These are phyloP conservation scores for Aplysina aerophoba DNA, from an alignment of 37 sponge, comb jelly and placozoan genomes.

Conservation along the genomic window DNA sequence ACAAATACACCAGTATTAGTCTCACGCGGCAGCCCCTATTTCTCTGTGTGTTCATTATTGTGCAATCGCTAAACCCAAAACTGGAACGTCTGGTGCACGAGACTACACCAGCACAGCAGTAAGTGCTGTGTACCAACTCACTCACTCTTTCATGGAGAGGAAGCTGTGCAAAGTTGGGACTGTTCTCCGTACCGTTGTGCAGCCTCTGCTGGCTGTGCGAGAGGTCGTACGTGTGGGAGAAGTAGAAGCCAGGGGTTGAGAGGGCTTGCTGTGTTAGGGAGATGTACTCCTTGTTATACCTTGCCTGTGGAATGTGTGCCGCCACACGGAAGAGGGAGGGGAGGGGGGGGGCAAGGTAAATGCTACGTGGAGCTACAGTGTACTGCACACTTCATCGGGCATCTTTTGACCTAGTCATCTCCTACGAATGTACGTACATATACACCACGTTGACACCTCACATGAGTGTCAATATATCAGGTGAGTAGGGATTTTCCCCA, in stretches of 20 bases:
- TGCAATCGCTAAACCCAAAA: no score
- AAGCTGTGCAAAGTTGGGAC: conserved; percentile 55
- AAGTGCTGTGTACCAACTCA: no score
- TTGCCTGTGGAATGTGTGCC: conserved; percentile 37
- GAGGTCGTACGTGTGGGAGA: conserved; percentile 82
- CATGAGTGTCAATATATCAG: no score
- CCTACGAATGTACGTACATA: neutral
- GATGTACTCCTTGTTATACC: conserved; percentile 67
- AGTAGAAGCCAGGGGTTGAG: conserved; percentile 88
- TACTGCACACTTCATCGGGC: no score
- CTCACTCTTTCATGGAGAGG: conserved; percentile 71
- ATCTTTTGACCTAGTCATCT: neutral
- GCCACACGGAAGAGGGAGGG: neutral
- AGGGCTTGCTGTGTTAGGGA: conserved; percentile 76
- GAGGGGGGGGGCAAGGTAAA: no score
- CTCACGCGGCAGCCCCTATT: no score
- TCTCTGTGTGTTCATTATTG: no score
- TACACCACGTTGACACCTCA: neutral
- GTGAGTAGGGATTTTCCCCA: no score
- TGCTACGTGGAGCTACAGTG: no score
- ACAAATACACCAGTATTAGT: no score
- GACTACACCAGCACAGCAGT: no score
- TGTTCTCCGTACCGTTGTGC: conserved; percentile 34
- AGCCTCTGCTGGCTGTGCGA: conserved; percentile 77
- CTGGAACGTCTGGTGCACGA: no score